Evolutionary conservation across 2,888 invertebrate species (phyloP).

Genomic region (Rugalucina vietnamica): DNA sequence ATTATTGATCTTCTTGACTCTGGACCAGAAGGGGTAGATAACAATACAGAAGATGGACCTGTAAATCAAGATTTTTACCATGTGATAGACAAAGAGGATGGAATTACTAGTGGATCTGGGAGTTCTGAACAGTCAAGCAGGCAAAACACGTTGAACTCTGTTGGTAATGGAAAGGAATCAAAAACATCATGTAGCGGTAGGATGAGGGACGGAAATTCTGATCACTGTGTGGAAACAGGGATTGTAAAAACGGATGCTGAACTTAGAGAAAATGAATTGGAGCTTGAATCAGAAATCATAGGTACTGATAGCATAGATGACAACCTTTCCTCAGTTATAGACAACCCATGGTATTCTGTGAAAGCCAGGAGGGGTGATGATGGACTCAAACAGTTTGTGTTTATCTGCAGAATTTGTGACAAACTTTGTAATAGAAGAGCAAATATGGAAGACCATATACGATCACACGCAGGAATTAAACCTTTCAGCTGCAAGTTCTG

Average conservation of each 20-base stretch:
- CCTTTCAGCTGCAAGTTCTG: background rate
- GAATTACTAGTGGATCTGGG: too few relatives aligned
- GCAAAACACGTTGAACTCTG: too few relatives aligned
- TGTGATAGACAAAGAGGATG: too few relatives aligned
- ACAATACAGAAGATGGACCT: too few relatives aligned
- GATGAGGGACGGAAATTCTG: too few relatives aligned
- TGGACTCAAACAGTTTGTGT: background rate
- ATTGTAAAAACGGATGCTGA: background rate
- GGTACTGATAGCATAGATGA: background rate
- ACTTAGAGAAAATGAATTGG: background rate
- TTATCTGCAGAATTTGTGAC: background rate
- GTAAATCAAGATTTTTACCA: too few relatives aligned
- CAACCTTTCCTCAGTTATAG: background rate
- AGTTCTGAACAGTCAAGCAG: too few relatives aligned
- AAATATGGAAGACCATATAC: background rate
- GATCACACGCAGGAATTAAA: background rate
- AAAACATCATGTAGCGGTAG: too few relatives aligned
- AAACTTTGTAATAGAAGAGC: background rate
- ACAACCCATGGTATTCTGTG: background rate
- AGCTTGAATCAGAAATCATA: background rate
- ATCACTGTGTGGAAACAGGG: too few relatives aligned
- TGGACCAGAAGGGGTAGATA: too few relatives aligned
- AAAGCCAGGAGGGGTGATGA: background rate
- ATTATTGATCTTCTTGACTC: too few relatives aligned
- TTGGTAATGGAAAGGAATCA: too few relatives aligned